Evolutionary conservation across 2,113 vertebrate genomes (phyloP).

Genomic region (Sapajus apella): DNA sequence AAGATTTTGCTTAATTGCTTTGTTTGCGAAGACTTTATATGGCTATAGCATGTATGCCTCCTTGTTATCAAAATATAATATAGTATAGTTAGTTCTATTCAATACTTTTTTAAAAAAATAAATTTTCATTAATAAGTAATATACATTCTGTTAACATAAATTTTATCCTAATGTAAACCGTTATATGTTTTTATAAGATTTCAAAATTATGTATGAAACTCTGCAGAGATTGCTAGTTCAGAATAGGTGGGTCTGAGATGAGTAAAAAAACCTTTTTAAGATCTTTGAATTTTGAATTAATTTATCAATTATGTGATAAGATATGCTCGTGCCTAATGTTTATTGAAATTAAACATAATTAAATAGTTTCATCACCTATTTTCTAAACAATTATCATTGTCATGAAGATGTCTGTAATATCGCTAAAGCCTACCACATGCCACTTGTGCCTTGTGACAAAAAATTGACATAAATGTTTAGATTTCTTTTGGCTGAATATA

Average conservation of each 20-base stretch:
- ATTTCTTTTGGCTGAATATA: background rate
- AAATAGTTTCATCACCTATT: background rate
- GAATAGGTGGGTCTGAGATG: background rate
- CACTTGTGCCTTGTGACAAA: background rate
- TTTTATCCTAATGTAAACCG: background rate
- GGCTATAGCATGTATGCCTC: background rate
- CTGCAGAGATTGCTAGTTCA: background rate
- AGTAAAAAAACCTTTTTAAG: background rate
- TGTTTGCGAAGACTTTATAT: background rate
- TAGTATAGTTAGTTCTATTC: background rate
- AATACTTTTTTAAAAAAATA: background rate
- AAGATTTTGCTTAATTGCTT: background rate
- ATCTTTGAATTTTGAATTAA: constrained; percentile 32
- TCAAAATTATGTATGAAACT: background rate
- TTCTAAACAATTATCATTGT: background rate
- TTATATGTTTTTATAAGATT: background rate
- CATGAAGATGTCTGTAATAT: background rate
- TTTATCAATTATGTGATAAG: background rate
- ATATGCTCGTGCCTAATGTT: background rate
- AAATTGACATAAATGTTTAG: background rate
- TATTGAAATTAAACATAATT: background rate
- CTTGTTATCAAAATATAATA: background rate
- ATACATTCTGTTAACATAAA: background rate
- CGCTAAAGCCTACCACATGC: background rate
- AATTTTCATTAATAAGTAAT: background rate